Base-by-base conservation (phyloP, 2,113 vertebrate species). In the Centropus unirufus region DNA sequence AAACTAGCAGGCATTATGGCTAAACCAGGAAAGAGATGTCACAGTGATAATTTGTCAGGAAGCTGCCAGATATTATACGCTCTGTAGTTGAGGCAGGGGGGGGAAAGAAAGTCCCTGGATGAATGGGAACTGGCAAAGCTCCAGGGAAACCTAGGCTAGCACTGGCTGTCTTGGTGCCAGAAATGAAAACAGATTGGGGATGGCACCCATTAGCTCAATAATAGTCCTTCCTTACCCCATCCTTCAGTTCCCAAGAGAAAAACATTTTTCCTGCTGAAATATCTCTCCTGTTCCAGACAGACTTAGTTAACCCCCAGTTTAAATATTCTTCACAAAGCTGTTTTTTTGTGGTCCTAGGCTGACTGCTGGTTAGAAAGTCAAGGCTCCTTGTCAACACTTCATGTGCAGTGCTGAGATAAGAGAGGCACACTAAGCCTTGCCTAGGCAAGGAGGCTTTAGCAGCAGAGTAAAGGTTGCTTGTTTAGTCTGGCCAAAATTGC, bases 401-500 rank as follows among this genome's bases (percentile, higher is more conserved):
- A 9, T 49, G 34, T 76, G 46, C 3, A 0, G 23, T 72, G 23
- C 6, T 2, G 36, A 92, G 95, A 97, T 94, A 97, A 96, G 79
- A 58, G 44, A 57, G 52, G 81, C 4, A 17, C 1, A 4, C 34
- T 23, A 40, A 68, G 74, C 84, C 72, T 64, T 85, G 87, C 75
- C 84, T 40, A 54, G 52, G 67, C 34, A 39, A 46, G 63, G 82
- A 64, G 59, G 87, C 36, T 90, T 93, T 70, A 91, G 75, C 42
- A 30, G 36, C 49, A 32, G 94, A 73, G 84, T 96, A 94, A 95
- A 95, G 94, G 95, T 96, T 93, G 95, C 69, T 97, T 96, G 93
- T 54, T 97, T 57, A 90, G 91, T 88, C 94, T 86, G 87, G 47
- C 51, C 61, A 74, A 63, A 88, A 88, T 17, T 92, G 88, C 85